Evolutionary conservation across 2,113 vertebrate species (phyloP), one percentile per base, ranked within the genome.

Genomic region (Scolopax mira): DNA sequence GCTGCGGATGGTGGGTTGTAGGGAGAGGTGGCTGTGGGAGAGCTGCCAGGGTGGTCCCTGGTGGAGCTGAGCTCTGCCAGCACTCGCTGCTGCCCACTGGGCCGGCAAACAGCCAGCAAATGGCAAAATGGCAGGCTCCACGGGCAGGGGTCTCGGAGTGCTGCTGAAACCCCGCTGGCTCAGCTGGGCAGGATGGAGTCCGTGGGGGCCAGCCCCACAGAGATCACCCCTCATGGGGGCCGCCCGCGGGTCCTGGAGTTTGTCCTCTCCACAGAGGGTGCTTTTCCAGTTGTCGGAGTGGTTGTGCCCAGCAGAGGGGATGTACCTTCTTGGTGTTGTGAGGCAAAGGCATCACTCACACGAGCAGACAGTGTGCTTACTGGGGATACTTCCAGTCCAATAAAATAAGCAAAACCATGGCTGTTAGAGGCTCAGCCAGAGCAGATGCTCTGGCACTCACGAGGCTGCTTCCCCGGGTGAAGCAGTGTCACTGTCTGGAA

Each of bases 391-490:
- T 94, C 87, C 80, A 82, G 52, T 22, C 44, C 93, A 69, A 25
- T 22, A 87, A 85, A 65, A 89, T 3, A 54, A 87, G 70, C 73
- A 83, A 89, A 84, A 67, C 2, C 70, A 6, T 81, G 7, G 0
- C 69, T 64, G 79, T 39, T 62, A 80, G 91, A 87, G 72, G 41
- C 73, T 64, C 70, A 41, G 3, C 37, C 44, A 7, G 44, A 87
- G 84, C 89, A 91, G 86, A 72, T 90, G 93, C 85, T 81, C 83
- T 79, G 70, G 84, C 78, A 90, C 84, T 80, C 86, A 52, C 2
- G 7, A 19, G 58, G 78, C 91, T 65, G 70, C 91, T 65, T 84
- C 89, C 66, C 71, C 19, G 79, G 67, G 71, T 57, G 71, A 69
- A 79, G 42, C 61, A 18, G 24, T 69, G 25, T 41, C 94, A 49